A percentile compares a stretch with the other conserved stretches of the same genome.
phyloP scores from a whole-genome alignment of 2,113 vertebrate species.

The Speoplatyrhinus poulsoni region DNA sequence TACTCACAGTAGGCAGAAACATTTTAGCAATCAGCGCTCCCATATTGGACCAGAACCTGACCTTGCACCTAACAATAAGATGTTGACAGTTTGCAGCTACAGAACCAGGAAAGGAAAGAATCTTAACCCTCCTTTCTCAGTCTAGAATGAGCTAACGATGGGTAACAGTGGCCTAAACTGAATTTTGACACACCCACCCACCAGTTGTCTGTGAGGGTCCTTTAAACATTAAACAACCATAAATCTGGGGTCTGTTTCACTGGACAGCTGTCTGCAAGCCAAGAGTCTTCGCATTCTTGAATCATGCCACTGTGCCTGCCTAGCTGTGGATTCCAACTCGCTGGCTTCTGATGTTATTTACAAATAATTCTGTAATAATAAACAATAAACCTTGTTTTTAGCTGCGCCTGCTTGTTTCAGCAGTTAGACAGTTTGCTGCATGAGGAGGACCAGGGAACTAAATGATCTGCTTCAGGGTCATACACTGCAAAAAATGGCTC shows the following conservation, averaged over 20 bases:
- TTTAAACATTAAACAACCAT: constrained; percentile 84
- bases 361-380: too few relatives aligned
- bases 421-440: too few relatives aligned
- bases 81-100: not conserved
- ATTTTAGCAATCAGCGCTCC: constrained; percentile 90
- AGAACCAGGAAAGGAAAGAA: not conserved
- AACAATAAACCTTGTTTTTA: too few relatives aligned
- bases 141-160: constrained; percentile 4
- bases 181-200: constrained; percentile 17
- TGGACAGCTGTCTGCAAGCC: constrained; percentile 67
- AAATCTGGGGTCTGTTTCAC: constrained; percentile 34
- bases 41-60: constrained; percentile 69
- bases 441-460: too few relatives aligned
- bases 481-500: too few relatives aligned
- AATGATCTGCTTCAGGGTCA: too few relatives aligned
- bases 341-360: not conserved
- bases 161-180: not conserved
- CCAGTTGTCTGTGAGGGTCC: constrained; percentile 68
- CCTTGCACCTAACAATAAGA: not conserved
- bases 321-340: not conserved
- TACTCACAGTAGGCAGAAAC: constrained; percentile 91
- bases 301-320: not conserved
- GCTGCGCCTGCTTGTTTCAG: too few relatives aligned
- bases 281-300: constrained; percentile 12
- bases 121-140: not conserved